A percentile compares a stretch with the other conserved stretches of the same genome.
Conservation (phyloP, 2,888 invertebrate species). For the Pteria penguin region DNA sequence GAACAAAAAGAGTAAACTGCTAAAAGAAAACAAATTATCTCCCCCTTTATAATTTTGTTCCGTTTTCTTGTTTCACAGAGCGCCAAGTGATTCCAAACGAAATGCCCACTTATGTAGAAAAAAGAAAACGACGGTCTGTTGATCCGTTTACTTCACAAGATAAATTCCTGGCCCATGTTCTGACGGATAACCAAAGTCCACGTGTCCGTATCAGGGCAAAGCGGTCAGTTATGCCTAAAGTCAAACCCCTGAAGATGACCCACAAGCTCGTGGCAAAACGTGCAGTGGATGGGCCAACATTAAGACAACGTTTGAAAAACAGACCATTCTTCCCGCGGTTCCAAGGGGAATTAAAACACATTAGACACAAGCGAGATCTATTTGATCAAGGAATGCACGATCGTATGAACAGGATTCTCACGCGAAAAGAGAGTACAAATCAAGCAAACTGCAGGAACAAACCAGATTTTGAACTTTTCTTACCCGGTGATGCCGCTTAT, state of each 20-base stretch:
- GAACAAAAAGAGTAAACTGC: too few species aligned
- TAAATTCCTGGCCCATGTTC: slow-evolving; percentile 42
- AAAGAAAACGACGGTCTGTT: slow-evolving; percentile 56
- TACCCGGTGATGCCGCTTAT: slow-evolving; percentile 91
- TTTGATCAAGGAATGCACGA: slow-evolving; percentile 68
- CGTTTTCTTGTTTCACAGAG: slow-evolving; percentile 60
- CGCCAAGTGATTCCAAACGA: slow-evolving; percentile 68
- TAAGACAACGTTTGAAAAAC: slow-evolving; percentile 15
- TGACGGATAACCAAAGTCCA: slow-evolving; percentile 42
- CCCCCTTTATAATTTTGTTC: too few species aligned
- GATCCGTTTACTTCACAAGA: slow-evolving; percentile 31
- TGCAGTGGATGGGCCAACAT: background rate
- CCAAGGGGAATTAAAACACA: slow-evolving; percentile 46
- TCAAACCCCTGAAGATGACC: slow-evolving; percentile 21
- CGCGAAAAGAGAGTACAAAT: slow-evolving; percentile 62
- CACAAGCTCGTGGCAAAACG: slow-evolving; percentile 37
- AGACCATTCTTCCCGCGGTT: slow-evolving; percentile 53
- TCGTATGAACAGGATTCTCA: slow-evolving; percentile 64
- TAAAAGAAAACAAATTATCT: too few species aligned
- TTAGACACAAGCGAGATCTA: slow-evolving; percentile 66
- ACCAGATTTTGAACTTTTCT: slow-evolving; percentile 65
- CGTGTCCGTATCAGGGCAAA: slow-evolving; percentile 43
- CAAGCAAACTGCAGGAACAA: slow-evolving; percentile 66
- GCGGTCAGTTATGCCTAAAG: slow-evolving; percentile 38
- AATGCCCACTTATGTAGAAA: slow-evolving; percentile 64